Base-by-base conservation (phyloP, 2,113 vertebrate genomes). In the Salminus brasiliensis region DNA sequence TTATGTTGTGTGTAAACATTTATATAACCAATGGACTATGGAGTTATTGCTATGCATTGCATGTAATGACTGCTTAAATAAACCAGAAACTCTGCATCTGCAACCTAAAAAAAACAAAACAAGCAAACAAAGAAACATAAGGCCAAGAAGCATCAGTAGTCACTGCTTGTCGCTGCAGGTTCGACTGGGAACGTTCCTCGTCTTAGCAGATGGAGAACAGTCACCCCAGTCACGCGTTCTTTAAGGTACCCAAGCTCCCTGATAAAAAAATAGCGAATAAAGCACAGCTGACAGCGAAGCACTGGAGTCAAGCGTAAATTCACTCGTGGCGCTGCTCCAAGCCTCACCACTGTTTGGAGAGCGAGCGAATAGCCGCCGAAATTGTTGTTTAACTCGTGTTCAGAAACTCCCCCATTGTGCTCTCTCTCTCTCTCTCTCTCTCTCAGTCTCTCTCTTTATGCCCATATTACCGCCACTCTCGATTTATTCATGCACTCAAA, bases 161-260 rank as follows among this genome's bases (percentile, higher is more conserved):
- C 55, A 32, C 41, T 11, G 59, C 29, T 57, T 41, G 41, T 32
- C 21, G 21, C 11, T 16, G 27, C 1, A 12, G 30, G 45, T 76
- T 76, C 60, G 52, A 78, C 69, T 96, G 97, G 96, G 97, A 88
- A 95, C 65, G 90, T 93, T 0, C 83, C 95, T 68, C 94, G 96
- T 34, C 93, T 92, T 55, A 97, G 81, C 90, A 97, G 49, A 93
- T 96, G 49, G 92, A 95, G 85, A 53, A 15, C 27, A 23, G 11
- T 34, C 29, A 7, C 18, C 15, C 30, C 49, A 79, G 36, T 23
- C 36, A 25, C 15, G 36, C 57, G 5, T 52, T 49, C n/a, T 43
- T 55, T 27, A 43, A 15, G 18, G 41, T 41, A 39, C 18, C 12
- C 27, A 67, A 76, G 36, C 18, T 43, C 49, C 74, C 49, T 41